Conservation (phyloP, 2,113 vertebrate genomes). For the Trichomycterus rosablanca region DNA sequence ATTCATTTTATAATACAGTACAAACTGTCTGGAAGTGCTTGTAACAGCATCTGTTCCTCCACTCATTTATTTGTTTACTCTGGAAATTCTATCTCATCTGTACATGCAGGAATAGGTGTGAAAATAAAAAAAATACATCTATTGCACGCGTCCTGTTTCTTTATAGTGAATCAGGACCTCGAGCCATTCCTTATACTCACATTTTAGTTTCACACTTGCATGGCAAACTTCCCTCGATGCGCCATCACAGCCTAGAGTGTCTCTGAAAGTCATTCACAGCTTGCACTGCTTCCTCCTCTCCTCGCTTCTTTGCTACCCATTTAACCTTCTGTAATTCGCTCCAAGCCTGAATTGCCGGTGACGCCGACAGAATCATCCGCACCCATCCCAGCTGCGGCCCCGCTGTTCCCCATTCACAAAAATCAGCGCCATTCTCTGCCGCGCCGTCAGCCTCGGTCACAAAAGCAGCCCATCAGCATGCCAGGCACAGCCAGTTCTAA, state of each 20-base stretch:
- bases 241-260: slow-evolving; percentile 16
- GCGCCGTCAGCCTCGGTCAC: slow-evolving; percentile 17
- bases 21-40: too few species aligned
- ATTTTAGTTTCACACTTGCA: slow-evolving; percentile 11
- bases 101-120: too few species aligned
- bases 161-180: too few species aligned
- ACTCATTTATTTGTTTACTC: too few species aligned
- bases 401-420: slow-evolving; percentile 37
- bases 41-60: too few species aligned
- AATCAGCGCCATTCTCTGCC: slow-evolving; percentile 29
- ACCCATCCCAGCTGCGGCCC: slow-evolving; percentile 28
- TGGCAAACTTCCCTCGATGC: slow-evolving; percentile 6
- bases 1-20: too few species aligned
- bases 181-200: slow-evolving; percentile 12
- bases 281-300: slow-evolving; percentile 16
- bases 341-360: slow-evolving; percentile 24
- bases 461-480: slow-evolving; percentile 38
- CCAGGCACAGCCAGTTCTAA: slow-evolving; percentile 26
- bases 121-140: background rate
- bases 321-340: slow-evolving; percentile 26
- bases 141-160: background rate
- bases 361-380: slow-evolving; percentile 21
- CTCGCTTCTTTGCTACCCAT: slow-evolving; percentile 6
- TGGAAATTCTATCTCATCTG: too few species aligned
- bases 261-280: slow-evolving; percentile 28